Evolutionary conservation across 2,113 vertebrate species (phyloP).

Genomic region (Hemiprocne comata): DNA sequence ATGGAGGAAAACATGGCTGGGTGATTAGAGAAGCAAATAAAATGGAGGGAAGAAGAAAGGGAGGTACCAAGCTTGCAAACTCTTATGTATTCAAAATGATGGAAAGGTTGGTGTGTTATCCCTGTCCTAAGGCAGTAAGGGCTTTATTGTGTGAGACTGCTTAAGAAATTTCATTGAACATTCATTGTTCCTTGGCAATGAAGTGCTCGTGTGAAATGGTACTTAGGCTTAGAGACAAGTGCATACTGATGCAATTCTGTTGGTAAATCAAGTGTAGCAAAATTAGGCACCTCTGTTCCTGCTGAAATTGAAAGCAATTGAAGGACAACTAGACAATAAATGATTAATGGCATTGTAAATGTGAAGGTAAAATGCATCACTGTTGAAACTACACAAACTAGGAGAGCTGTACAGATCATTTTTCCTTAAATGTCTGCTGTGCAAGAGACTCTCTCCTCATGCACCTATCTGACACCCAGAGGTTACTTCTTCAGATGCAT

Average conservation of each 20-base stretch:
- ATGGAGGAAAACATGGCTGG: not conserved
- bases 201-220: conserved; percentile 1
- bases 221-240: not conserved
- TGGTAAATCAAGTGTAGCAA: conserved; percentile 35
- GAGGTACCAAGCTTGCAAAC: not conserved
- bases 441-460: not conserved
- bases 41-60: not conserved
- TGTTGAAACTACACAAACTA: not conserved
- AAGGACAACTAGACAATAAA: not conserved
- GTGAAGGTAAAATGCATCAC: not conserved
- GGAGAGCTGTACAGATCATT: not conserved
- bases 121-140: not conserved
- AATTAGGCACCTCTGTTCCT: conserved; percentile 19
- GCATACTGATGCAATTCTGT: conserved; percentile 18
- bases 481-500: not conserved
- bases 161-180: not conserved
- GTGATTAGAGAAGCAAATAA: not conserved
- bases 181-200: not conserved
- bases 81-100: not conserved
- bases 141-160: not conserved
- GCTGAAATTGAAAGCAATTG: conserved; percentile 8
- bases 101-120: not conserved
- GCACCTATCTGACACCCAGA: not conserved
- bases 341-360: not conserved
- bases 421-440: not conserved